Base-by-base conservation (phyloP, 2,797 vertebrate genomes). In the Molossus molossus region DNA sequence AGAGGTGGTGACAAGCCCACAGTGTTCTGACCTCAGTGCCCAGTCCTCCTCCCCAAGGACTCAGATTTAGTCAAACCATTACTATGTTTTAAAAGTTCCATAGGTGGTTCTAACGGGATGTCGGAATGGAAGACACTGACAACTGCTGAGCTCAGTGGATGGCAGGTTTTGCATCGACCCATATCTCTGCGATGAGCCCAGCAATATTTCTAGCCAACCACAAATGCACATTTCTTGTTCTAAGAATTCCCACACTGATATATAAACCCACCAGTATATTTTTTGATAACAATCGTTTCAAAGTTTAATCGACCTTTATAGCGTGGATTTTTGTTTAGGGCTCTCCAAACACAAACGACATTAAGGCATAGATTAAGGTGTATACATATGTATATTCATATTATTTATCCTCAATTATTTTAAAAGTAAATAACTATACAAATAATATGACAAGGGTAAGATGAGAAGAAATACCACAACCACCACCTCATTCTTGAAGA, bases 141-240 rank as follows among this genome's bases (percentile, higher is more conserved):
- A 33, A 33, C 6, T 55, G 6, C 37, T 53, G 3, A 23, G 60
- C 13, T 77, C 17, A 72, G 10, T 27, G 25, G 5, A 40, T 3
- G 0, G 5, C 2, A 77, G n/a, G 21, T 45, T 6, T 58, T 58
- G 8, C 57, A 0, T 50, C 23, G 21, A 60, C 1, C 3, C 10
- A 11, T 15, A 3, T 27, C 8, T 82, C 58, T 58, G 10, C 12
- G 6, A 9, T 6, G 40, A 88, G 2, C 21, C 50, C 17, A 48
- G 15, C 5, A 79, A 25, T 20, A 62, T 77, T n/a, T 33, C 14
- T 64, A 72, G 10, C 6, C 65, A 79, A 79, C 17, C 13, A 73
- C 45, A 53, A 79, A 55, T 13, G 58, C 50, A 69, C 3, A 50
- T 3, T 27, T 60, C 8, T 64, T 81, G 37, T 75, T 91, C 45